Evolutionary conservation across 2,888 invertebrate genomes (phyloP), one percentile per base, ranked within the genome.

Genomic region (Scaptomyza cyrtandrae): DNA sequence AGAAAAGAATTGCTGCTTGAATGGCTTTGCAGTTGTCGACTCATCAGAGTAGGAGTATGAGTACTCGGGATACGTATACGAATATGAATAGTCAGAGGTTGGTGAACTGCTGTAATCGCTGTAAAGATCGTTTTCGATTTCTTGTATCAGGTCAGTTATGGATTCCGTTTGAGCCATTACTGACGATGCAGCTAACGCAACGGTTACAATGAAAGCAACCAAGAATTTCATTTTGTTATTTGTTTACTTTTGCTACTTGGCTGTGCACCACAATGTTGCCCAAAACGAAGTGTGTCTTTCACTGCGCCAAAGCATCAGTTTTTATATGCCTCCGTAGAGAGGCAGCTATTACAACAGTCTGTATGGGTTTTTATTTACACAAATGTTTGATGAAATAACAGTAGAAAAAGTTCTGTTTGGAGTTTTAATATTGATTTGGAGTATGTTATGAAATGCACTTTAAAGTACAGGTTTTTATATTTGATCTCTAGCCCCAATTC

Each of bases 1-100:
- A 14, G 80, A 82, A 6, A 86, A 54, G 52, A 86, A 56, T 16
- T 78, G 86, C 35, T 86, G 86, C 63, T 86, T 86, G 66, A 86
- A 65, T 7, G 85, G 84, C 35, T 54, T 75, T 0, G 13, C 0
- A 5, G 86, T 84, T 3, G 86, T 48, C 7, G 11, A 0, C 0
- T 49, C 49, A 7, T 43, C 48, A 13, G 3, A 5, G 14, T 24
- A 35, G 41, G 2, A 9, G 31, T 7, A 44, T 7, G 39, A 31
- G 13, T 19, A 45, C 1, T 41, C 24, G 0, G 61, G 56, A 7
- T 37, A 2, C 5, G 6, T 0, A 10, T 11, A 29, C 7, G 29
- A 19, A 6, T 0, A 2, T 19, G 13, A 19, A 33, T 2, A n/a
- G 13, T 35, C 46, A 4, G 14, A 16, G 7, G 9, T 13, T 11